Conservation (phyloP, 2,888 invertebrate genomes). For the Apamea epomidion region DNA sequence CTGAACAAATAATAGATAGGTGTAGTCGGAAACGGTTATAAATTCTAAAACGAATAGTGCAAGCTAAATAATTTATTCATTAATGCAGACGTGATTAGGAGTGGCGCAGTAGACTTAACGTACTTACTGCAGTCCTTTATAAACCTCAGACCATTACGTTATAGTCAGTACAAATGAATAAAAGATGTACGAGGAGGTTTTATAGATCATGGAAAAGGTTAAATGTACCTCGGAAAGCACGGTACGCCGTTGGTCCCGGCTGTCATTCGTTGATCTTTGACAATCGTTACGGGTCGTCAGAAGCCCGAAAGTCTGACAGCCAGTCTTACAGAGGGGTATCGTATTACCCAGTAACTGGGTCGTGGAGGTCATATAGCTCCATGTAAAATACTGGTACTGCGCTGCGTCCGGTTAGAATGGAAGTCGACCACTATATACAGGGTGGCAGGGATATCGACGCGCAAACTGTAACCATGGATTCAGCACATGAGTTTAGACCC, state of each 20-base stretch:
- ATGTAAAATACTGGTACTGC: not conserved
- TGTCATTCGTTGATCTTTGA: not conserved
- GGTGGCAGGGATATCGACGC: too few species aligned
- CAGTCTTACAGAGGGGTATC: not conserved
- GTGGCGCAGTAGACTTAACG: slow-evolving; percentile 39
- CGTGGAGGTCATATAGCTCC: not conserved
- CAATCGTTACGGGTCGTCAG: not conserved
- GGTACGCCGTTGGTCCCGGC: not conserved
- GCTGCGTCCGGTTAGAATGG: not conserved
- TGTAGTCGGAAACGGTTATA: slow-evolving; percentile 33
- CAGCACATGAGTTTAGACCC: too few species aligned
- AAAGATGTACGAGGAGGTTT: not conserved
- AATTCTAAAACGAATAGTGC: slow-evolving; percentile 44
- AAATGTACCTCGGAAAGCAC: not conserved
- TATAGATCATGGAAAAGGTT: not conserved
- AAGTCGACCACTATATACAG: not conserved
- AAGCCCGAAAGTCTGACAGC: not conserved
- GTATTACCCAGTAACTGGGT: not conserved
- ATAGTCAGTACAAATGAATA: slow-evolving; percentile 7
- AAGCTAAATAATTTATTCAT: slow-evolving; percentile 55
- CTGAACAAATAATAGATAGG: slow-evolving; percentile 25
- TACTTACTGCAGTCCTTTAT: slow-evolving; percentile 32
- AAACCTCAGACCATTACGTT: slow-evolving; percentile 13
- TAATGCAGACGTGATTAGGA: slow-evolving; percentile 54
- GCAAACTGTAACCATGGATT: too few species aligned